These are phyloP conservation scores for Taenioides sp. DNA, from an alignment of 2,797 vertebrate species.

Conservation along the genomic window DNA sequence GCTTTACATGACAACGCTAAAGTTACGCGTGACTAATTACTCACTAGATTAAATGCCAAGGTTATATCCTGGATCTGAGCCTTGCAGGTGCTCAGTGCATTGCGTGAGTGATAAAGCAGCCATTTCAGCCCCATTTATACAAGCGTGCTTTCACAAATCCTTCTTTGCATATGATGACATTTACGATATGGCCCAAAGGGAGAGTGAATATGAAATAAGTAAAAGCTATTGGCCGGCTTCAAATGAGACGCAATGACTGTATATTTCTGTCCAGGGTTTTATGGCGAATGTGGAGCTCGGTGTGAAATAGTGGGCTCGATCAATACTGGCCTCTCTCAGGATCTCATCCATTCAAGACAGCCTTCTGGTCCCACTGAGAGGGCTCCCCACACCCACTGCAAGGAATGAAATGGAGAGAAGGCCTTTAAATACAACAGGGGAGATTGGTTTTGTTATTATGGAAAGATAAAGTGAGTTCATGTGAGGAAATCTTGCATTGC, in stretches of 20 bases:
- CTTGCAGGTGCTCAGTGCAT: conserved; percentile 30
- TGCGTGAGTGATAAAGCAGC: conserved; percentile 42
- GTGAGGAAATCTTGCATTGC: conserved; percentile 1
- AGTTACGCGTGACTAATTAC: conserved; percentile 22
- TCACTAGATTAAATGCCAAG: conserved; percentile 42
- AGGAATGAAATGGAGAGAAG: conserved; percentile 54
- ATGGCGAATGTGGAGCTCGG: conserved; percentile 58
- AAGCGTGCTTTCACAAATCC: conserved; percentile 49
- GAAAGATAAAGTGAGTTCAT: conserved; percentile 35
- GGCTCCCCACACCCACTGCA: conserved; percentile 25
- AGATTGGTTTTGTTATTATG: conserved; percentile 33
- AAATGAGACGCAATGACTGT: conserved; percentile 57
- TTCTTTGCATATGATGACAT: conserved; percentile 75
- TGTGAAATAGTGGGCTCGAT: conserved; percentile 63
- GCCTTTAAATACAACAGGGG: conserved; percentile 27
- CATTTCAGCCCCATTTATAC: conserved; percentile 54
- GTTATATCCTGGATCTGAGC: conserved; percentile 38
- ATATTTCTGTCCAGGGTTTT: conserved; percentile 55
- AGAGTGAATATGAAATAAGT: conserved; percentile 59
- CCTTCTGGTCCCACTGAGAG: conserved; percentile 57
- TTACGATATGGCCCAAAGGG: conserved; percentile 67
- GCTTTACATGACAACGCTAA: conserved; percentile 27
- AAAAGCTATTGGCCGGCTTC: conserved; percentile 39
- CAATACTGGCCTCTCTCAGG: conserved; percentile 62
- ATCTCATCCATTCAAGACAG: conserved; percentile 66